Conservation (phyloP, 2,113 vertebrate genomes). For the Platysternon megacephalum region DNA sequence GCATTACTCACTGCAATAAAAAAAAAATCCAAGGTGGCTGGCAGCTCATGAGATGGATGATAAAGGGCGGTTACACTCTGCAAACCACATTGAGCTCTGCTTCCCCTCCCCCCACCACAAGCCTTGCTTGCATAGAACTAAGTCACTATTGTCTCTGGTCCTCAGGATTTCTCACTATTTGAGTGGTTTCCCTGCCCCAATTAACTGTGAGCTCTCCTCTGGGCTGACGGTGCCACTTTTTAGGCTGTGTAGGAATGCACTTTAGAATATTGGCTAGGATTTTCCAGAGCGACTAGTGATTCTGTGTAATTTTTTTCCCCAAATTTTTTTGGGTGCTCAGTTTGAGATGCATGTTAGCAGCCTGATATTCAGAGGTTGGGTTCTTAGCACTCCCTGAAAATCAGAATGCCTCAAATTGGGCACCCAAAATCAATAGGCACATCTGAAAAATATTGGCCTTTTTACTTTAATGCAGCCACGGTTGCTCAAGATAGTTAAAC, state of each 20-base stretch:
- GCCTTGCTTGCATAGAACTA: rapidly evolving
- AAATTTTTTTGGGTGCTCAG: neutral
- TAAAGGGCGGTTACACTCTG: neutral
- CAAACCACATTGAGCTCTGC: neutral
- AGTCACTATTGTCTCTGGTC: rapidly evolving
- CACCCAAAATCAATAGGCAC: neutral
- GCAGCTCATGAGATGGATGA: conserved; percentile 13
- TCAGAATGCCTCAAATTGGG: neutral
- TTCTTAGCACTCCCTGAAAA: neutral
- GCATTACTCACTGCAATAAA: conserved; percentile 27
- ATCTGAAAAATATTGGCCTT: neutral
- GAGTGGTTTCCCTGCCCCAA: neutral
- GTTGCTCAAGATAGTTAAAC: neutral
- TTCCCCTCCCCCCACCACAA: rapidly evolving
- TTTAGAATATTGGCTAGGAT: neutral
- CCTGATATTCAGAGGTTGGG: neutral
- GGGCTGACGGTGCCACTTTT: rapidly evolving
- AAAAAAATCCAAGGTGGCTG: conserved; percentile 5
- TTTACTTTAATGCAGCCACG: neutral
- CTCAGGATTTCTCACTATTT: neutral
- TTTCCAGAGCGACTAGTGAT: neutral
- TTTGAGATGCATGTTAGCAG: neutral
- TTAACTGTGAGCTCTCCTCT: neutral
- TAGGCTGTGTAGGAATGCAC: neutral
- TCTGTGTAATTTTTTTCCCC: neutral